These are phyloP conservation scores for Peucedramus taeniatus DNA, from an alignment of 2,113 vertebrate genomes.

Conservation along the genomic window DNA sequence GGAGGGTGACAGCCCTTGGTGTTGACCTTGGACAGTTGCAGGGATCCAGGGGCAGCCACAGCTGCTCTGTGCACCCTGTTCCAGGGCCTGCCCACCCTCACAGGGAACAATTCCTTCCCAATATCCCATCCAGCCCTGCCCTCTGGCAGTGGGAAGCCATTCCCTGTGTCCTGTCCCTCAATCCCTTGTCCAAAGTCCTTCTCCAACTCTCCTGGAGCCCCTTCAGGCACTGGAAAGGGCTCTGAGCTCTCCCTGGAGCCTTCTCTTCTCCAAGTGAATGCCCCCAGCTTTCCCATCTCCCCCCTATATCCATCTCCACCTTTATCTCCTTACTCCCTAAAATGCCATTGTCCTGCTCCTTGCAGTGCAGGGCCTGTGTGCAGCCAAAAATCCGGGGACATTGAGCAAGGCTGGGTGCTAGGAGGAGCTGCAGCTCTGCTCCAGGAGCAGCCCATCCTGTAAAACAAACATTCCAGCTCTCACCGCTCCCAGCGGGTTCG, in stretches of 20 bases:
- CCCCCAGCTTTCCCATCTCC: background rate
- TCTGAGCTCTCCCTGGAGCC: background rate
- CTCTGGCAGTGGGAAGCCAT: background rate
- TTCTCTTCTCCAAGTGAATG: background rate
- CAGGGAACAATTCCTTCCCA: background rate
- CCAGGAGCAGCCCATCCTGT: background rate
- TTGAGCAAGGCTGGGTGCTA: background rate
- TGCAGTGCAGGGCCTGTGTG: background rate
- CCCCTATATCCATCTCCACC: background rate
- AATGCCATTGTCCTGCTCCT: background rate
- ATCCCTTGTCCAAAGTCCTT: background rate
- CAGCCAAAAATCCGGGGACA: background rate
- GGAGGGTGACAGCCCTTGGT: background rate
- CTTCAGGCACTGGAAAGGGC: background rate
- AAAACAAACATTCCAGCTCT: slow-evolving; percentile 29
- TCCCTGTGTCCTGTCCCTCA: background rate
- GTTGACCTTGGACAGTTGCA: background rate
- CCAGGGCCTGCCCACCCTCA: background rate
- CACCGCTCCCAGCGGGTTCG: background rate
- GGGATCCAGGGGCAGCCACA: background rate
- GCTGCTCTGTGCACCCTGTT: background rate
- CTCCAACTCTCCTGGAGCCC: background rate
- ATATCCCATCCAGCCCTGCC: accelerated
- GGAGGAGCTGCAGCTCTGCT: background rate
- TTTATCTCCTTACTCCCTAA: background rate